Evolutionary conservation across 2,113 vertebrate species (phyloP).

Genomic region (Barbus barbus): DNA sequence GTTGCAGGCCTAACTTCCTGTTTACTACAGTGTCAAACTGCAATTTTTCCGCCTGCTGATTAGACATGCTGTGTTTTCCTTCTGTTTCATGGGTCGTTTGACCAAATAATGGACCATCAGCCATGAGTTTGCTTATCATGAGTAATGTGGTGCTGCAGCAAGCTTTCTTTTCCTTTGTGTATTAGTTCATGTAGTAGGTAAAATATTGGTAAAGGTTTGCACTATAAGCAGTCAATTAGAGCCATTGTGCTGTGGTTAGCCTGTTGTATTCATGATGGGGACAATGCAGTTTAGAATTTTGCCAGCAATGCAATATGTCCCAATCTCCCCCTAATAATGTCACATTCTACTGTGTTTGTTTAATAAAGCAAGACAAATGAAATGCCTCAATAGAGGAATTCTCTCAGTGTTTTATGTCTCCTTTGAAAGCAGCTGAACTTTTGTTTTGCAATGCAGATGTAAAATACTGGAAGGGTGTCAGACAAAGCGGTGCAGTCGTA

Average conservation of each 20-base stretch:
- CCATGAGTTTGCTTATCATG: not conserved
- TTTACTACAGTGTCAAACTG: not conserved
- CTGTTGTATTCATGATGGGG: not conserved
- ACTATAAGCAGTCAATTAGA: not conserved
- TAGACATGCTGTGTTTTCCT: not conserved
- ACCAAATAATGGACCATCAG: constrained; percentile 12
- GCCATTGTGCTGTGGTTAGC: not conserved
- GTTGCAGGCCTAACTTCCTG: not conserved
- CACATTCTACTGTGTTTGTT: constrained; percentile 7
- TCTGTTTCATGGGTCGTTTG: not conserved
- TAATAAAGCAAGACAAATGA: not conserved
- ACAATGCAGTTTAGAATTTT: not conserved
- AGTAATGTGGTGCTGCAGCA: not conserved
- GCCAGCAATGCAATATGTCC: not conserved
- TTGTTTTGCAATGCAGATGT: constrained; percentile 56
- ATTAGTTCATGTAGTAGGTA: constrained; percentile 1
- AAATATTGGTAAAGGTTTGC: constrained; percentile 3
- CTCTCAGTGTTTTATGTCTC: constrained; percentile 29
- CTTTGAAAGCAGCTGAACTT: constrained; percentile 38
- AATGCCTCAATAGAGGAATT: not conserved
- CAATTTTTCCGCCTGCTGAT: not conserved
- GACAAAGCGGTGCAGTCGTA: constrained; percentile 46
- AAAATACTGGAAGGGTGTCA: constrained; percentile 12
- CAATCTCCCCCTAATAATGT: not conserved
- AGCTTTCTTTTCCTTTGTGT: not conserved